A percentile compares a stretch with the other conserved stretches of the same genome.
These are phyloP conservation scores for Conchocele bisecta DNA, from an alignment of 2,888 invertebrate species.

Conservation along the genomic window DNA sequence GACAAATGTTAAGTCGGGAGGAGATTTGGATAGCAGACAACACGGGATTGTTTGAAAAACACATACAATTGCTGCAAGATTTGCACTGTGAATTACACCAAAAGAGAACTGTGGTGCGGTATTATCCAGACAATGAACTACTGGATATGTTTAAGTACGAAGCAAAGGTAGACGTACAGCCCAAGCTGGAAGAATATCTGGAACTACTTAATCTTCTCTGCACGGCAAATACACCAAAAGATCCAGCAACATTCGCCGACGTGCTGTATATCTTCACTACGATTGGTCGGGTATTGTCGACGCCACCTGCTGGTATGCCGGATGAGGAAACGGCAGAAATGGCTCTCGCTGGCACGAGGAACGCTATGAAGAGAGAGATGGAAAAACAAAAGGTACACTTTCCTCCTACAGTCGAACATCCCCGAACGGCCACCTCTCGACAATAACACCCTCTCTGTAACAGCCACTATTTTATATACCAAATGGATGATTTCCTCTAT, in stretches of 20 bases:
- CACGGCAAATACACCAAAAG: constrained; percentile 53
- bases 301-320: constrained; percentile 23
- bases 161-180: constrained; percentile 63
- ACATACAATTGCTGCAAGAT: constrained; percentile 58
- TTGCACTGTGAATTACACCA: constrained; percentile 66
- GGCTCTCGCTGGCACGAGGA: constrained; percentile 28
- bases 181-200: constrained; percentile 68
- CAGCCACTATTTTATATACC: too few relatives aligned
- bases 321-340: constrained; percentile 32
- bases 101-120: constrained; percentile 55
- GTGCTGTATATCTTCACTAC: constrained; percentile 62
- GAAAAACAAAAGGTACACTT: constrained; percentile 58
- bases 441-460: too few relatives aligned
- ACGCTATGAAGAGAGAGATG: constrained; percentile 32
- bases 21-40: constrained; percentile 79
- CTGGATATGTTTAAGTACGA: constrained; percentile 52
- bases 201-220: constrained; percentile 69
- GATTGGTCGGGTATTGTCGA: constrained; percentile 59
- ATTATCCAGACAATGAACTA: constrained; percentile 42
- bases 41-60: constrained; percentile 73
- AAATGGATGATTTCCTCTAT: too few relatives aligned
- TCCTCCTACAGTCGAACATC: too few relatives aligned
- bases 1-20: constrained; percentile 66
- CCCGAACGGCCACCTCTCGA: too few relatives aligned
- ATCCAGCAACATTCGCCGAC: constrained; percentile 58